Percentiles rank a stretch among this genome's conserved stretches.
Evolutionary conservation across 2,888 invertebrate species (phyloP).

Genomic region (Biston betularia): DNA sequence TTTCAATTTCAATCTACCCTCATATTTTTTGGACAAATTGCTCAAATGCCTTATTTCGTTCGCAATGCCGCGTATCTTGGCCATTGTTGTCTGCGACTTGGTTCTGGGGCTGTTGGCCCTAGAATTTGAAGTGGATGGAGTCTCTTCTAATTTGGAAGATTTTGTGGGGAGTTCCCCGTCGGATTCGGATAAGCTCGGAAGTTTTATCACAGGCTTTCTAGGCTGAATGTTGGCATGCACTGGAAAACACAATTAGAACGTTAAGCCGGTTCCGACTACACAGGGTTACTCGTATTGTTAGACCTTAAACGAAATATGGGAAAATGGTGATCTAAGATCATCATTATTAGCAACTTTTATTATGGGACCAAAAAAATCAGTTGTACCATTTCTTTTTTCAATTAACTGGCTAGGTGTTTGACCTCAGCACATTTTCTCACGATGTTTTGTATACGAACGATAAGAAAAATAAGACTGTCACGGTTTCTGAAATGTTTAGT

Average conservation of each 20-base stretch:
- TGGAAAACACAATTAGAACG: slow-evolving; percentile 48
- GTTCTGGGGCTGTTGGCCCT: slow-evolving; percentile 34
- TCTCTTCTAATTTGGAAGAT: slow-evolving; percentile 49
- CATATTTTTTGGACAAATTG: slow-evolving; percentile 58
- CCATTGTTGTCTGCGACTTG: slow-evolving; percentile 54
- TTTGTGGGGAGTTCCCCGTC: slow-evolving; percentile 56
- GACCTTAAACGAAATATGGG: too few relatives aligned
- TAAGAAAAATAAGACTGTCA: too few relatives aligned
- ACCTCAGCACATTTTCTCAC: too few relatives aligned
- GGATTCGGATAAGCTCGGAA: slow-evolving; percentile 71
- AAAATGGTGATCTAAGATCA: too few relatives aligned
- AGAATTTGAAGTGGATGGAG: slow-evolving; percentile 50
- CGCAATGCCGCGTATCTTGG: slow-evolving; percentile 68
- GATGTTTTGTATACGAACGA: too few relatives aligned
- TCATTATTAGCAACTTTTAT: too few relatives aligned
- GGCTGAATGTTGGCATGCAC: slow-evolving; percentile 79
- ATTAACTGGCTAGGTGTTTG: too few relatives aligned
- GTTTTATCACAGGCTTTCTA: slow-evolving; percentile 69
- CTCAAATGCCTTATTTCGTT: slow-evolving; percentile 66
- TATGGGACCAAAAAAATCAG: too few relatives aligned
- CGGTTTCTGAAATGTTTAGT: not conserved
- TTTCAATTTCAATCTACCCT: slow-evolving; percentile 63
- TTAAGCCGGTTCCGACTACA: not conserved
- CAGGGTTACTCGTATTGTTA: too few relatives aligned
- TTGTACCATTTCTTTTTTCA: too few relatives aligned